A percentile compares a stretch with the other conserved stretches of the same genome.
Conservation (phyloP, 2,113 vertebrate species). For the Promerops cafer region DNA sequence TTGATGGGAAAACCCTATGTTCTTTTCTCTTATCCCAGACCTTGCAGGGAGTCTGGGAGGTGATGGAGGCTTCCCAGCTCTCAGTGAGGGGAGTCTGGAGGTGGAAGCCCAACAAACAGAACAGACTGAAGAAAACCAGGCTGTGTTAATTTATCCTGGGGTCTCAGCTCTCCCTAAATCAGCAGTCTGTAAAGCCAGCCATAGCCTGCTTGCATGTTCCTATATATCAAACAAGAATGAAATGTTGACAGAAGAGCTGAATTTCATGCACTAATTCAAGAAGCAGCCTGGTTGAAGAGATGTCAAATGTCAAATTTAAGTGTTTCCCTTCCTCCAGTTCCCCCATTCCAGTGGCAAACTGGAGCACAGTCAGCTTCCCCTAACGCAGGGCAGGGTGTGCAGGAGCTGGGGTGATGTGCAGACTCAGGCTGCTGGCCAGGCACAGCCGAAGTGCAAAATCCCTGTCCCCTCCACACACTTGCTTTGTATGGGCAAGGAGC, state of each 20-base stretch:
- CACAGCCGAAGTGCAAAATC: background rate
- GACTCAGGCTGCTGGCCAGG: background rate
- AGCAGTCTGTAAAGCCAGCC: background rate
- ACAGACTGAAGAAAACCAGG: background rate
- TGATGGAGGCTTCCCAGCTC: background rate
- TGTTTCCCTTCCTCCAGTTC: background rate
- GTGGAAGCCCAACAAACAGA: background rate
- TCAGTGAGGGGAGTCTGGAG: background rate
- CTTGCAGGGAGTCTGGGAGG: background rate
- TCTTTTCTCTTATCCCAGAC: background rate
- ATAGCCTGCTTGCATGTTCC: background rate
- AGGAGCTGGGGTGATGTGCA: background rate
- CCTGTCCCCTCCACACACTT: accelerated
- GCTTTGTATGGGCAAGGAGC: background rate
- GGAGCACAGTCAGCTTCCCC: background rate
- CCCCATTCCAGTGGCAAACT: background rate
- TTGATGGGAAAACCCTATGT: background rate
- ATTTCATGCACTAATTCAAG: background rate
- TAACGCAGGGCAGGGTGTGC: background rate
- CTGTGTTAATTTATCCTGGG: background rate
- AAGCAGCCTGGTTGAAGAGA: background rate
- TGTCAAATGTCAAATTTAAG: background rate
- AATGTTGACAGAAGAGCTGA: background rate
- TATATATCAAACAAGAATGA: background rate
- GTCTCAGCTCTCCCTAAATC: background rate